Percentiles rank a stretch among this genome's conserved stretches.
Evolutionary conservation across 2,113 vertebrate genomes (phyloP).

Genomic region (Oceanites oceanicus): DNA sequence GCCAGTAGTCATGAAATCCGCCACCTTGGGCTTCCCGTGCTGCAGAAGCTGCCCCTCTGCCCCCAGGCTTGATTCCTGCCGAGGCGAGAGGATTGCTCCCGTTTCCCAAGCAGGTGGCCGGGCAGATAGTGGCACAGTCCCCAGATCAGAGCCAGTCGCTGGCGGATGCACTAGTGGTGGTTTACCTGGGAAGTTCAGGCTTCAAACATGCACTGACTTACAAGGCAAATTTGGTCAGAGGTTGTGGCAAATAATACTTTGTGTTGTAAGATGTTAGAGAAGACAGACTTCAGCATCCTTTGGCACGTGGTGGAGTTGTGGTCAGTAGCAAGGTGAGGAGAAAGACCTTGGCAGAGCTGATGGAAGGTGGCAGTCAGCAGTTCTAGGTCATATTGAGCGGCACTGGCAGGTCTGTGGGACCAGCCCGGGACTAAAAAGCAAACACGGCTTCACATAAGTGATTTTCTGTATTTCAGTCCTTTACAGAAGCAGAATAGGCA

Average conservation of each 20-base stretch:
- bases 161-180: neutral
- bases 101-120: neutral
- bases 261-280: neutral
- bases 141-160: neutral
- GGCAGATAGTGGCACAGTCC: neutral
- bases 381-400: neutral
- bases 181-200: neutral
- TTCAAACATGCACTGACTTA: neutral
- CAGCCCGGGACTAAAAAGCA: neutral
- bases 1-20: neutral
- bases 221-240: neutral
- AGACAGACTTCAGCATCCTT: neutral
- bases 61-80: neutral
- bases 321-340: neutral
- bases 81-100: neutral
- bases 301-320: neutral
- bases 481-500: neutral
- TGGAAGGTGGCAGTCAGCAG: neutral
- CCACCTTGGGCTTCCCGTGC: neutral
- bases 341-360: neutral
- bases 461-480: neutral
- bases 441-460: neutral
- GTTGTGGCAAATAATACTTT: neutral
- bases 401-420: neutral
- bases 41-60: neutral